phyloP scores from a whole-genome alignment of 1,140 invertebrate species.

The Eufriesea mexicana region DNA sequence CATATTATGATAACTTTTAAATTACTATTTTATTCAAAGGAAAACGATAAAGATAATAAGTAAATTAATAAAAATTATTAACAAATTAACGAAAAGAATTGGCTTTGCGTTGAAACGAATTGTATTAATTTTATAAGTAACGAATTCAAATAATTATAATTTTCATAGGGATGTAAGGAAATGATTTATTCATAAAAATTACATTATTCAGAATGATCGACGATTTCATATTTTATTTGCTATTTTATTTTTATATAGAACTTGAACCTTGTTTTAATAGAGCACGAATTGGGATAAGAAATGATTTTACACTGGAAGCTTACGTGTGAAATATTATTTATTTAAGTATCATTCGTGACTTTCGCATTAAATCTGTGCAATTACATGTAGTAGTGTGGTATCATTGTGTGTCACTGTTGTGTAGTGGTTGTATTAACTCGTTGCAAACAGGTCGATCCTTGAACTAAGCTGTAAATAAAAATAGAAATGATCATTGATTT shows the following conservation, averaged over 20 bases:
- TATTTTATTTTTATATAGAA: too few species aligned
- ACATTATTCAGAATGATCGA: too few species aligned
- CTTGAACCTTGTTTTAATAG: too few species aligned
- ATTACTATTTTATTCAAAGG: neutral
- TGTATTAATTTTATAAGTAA: too few species aligned
- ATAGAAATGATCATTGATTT: neutral
- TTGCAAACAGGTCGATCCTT: neutral
- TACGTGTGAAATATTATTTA: neutral
- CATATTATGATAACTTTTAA: neutral
- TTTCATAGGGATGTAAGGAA: too few species aligned
- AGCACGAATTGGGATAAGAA: neutral
- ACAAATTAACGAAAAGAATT: neutral
- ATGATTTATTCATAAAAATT: too few species aligned
- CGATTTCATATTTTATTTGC: too few species aligned
- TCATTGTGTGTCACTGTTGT: neutral
- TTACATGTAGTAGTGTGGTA: neutral
- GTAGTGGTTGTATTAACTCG: neutral
- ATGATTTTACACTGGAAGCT: neutral
- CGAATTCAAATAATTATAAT: too few species aligned
- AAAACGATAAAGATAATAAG: too few species aligned
- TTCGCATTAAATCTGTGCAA: neutral
- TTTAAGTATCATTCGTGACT: neutral
- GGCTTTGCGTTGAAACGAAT: too few species aligned
- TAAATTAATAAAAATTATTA: too few species aligned
- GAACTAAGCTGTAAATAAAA: slow-evolving; percentile 34